These are phyloP conservation scores for Balaenoptera acutorostrata DNA, from an alignment of 2,113 vertebrate species.

Conservation along the genomic window DNA sequence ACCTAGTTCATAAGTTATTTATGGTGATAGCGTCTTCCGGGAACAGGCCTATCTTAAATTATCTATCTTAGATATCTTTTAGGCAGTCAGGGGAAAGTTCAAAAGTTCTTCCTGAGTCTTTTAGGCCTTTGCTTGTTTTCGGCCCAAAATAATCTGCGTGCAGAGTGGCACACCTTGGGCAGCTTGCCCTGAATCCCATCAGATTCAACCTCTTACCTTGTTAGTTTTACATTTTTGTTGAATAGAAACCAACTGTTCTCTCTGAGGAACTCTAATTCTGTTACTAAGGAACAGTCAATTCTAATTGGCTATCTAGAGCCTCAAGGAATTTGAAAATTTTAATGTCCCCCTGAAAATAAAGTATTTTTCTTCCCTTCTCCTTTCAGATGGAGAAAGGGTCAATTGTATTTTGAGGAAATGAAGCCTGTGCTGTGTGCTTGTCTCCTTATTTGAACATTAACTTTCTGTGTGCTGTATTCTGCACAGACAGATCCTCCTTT, in stretches of 20 bases:
- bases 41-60: background rate
- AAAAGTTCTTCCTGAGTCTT: background rate
- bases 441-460: background rate
- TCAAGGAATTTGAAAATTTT: too few species aligned
- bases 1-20: background rate
- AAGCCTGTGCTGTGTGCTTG: background rate
- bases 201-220: background rate
- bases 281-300: background rate
- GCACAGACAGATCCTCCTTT: background rate
- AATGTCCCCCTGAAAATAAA: too few species aligned
- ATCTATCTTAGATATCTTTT: background rate
- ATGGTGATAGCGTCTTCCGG: background rate
- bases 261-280: background rate
- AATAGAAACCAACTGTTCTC: background rate
- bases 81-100: background rate
- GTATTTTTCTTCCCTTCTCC: background rate
- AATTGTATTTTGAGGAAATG: background rate
- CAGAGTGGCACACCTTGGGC: background rate
- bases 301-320: background rate
- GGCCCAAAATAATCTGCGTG: background rate
- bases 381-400: background rate
- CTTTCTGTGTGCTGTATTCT: background rate
- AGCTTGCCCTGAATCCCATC: background rate
- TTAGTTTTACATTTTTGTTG: background rate
- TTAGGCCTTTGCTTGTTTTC: background rate